phyloP scores from a whole-genome alignment of 2,797 vertebrate species.

The Pelochelys cantorii region DNA sequence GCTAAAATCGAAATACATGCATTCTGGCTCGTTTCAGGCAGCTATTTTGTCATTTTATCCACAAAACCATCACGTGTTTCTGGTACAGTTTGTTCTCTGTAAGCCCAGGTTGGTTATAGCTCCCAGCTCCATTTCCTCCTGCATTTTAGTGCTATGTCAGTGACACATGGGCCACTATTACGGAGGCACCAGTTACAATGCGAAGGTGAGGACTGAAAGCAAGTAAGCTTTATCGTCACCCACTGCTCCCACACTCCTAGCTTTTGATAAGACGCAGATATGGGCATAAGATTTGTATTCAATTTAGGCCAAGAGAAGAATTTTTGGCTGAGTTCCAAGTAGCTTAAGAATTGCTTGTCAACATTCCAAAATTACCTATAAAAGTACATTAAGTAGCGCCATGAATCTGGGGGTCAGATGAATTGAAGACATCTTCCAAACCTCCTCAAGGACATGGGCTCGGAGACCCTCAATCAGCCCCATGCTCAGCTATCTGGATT shows the following conservation, averaged over 20 bases:
- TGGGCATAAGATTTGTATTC: constrained; percentile 43
- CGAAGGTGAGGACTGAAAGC: background rate
- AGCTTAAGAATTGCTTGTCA: constrained; percentile 44
- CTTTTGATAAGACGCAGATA: constrained; percentile 42
- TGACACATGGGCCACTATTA: too few relatives aligned
- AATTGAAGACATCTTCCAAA: background rate
- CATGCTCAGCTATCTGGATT: background rate
- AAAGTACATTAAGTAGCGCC: constrained; percentile 61
- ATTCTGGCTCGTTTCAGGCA: constrained; percentile 15
- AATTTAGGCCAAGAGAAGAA: constrained; percentile 59
- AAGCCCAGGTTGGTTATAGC: background rate
- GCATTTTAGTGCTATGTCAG: background rate
- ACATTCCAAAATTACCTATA: background rate
- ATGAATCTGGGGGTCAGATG: constrained; percentile 42
- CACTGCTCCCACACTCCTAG: background rate
- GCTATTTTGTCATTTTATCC: constrained; percentile 18
- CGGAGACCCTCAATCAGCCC: background rate
- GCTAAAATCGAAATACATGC: background rate
- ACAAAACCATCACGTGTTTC: background rate
- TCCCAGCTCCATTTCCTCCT: background rate
- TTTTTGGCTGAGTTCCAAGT: constrained; percentile 56
- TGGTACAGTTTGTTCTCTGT: background rate
- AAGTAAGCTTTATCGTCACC: constrained; percentile 11
- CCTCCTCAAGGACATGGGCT: background rate
- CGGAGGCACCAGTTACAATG: too few relatives aligned